Base-by-base conservation (phyloP, 2,888 invertebrate species). In the Agrochola lota region DNA sequence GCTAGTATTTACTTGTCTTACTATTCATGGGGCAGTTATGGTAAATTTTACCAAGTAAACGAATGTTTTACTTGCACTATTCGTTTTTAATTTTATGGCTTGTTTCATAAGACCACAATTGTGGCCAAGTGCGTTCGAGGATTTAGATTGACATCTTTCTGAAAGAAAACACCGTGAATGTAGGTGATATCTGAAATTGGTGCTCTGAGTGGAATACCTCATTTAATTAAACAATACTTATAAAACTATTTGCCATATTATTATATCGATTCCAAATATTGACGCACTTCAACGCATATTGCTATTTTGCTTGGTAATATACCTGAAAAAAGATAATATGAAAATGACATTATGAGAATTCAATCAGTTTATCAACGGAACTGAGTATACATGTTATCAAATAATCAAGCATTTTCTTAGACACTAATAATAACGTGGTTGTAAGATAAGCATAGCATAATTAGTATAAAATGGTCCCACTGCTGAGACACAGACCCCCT, bases 1-100 rank as follows among this genome's bases (percentile, higher is more conserved):
- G 87, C 77, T 75, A 89, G 88, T 90, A 89, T 89, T 88, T 91
- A 88, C 87, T 89, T 83, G 81, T 82, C 71, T 80, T 66, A 81
- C 81, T 49, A 85, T 83, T 81, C 78, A 84, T 81, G 75, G 72
- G 77, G 77, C 78, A 74, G 79, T 84, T 85, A 71, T 85, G 85
- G 87, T 88, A 83, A 85, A 88, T 81, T 84, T 84, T 84, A 84
- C 77, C 77, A 46, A 59, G 68, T 49, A 77, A 55, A 30, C 40
- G 52, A 49, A 68, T 63, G 46, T 57, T 72, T 82, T 11, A 69
- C 15, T 69, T 59, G 6, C 4, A 63, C 40, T 23, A 55, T 57
- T 62, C 15, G n/a, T 30, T 57, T 20, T 69, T 17, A 35, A 4
- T 71, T 72, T 26, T 6, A 7, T 40, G 20, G 23, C 17, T 71